phyloP scores from a whole-genome alignment of 2,888 invertebrate genomes.

The Eilema depressum region DNA sequence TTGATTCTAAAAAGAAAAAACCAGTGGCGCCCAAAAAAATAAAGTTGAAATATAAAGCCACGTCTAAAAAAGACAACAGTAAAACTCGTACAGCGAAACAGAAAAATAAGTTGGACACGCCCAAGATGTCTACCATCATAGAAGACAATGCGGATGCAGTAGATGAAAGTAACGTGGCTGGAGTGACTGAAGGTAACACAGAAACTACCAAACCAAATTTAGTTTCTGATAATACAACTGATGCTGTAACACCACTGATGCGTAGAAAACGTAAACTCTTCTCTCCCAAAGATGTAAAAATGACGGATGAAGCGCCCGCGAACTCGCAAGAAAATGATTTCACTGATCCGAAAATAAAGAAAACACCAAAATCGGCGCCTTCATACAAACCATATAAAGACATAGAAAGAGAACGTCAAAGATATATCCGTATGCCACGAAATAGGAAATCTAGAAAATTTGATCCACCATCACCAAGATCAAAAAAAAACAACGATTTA shows the following conservation, averaged over 20 bases:
- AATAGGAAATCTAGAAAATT: constrained; percentile 46
- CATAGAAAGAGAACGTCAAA: constrained; percentile 67
- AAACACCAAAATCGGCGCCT: constrained; percentile 56
- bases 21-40: constrained; percentile 27
- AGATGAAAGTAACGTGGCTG: constrained; percentile 18
- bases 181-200: constrained; percentile 8
- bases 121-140: constrained; percentile 62
- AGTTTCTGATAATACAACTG: constrained; percentile 14
- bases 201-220: constrained; percentile 16
- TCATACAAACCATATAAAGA: constrained; percentile 68
- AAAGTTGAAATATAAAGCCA: constrained; percentile 54
- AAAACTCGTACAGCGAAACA: constrained; percentile 34
- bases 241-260: constrained; percentile 36
- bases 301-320: constrained; percentile 32
- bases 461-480: constrained; percentile 61
- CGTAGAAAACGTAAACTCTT: constrained; percentile 76
- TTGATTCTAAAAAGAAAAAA: constrained; percentile 23
- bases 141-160: constrained; percentile 52
- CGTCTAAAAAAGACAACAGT: constrained; percentile 42
- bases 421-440: constrained; percentile 53
- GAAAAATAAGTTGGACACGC: constrained; percentile 43
- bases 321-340: constrained; percentile 40
- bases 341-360: constrained; percentile 48
- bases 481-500: constrained; percentile 62
- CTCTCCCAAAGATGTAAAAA: constrained; percentile 69